Evolutionary conservation across 1,140 invertebrate species (phyloP), one percentile per base, ranked within the genome.

Genomic region (Drosophila watanabei): DNA sequence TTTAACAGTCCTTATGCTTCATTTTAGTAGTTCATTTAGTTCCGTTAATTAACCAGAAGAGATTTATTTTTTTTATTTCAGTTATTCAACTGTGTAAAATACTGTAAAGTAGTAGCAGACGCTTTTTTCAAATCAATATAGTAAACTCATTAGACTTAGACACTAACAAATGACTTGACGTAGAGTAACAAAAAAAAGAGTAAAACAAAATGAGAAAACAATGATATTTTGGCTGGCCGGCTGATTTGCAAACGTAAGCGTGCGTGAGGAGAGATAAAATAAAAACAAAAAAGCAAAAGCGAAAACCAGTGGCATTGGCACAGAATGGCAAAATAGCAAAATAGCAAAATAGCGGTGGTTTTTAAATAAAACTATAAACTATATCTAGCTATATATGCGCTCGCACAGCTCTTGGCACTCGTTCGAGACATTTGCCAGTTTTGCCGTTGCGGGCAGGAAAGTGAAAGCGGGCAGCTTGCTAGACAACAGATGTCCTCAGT

Each of bases 401-500:
- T 37, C 49, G 61, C 61, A 20, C 32, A 35, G 32, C 13, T 71
- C 20, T 58, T 33, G 37, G 65, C 65, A 52, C 20, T 54, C 24
- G 14, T 9, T 37, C 48, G 46, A 61, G 43, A 49, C 63, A 57
- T 46, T 78, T 32, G 46, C 35, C 46, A 56, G 30, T 16, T 52
- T 57, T 37, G 18, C 43, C 20, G 16, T 62, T 62, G 51, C 62
- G 54, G 80, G 62, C 65, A 80, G 76, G 41, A 87, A 87, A 87
- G 80, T 84, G 84, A 84, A 84, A 87, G 77, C 77, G 48, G 49
- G 49, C 48, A 65, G 37, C 68, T 64, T 51, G 65, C 68, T 64
- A 54, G 65, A 49, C 71, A 83, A 62, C 80, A 77, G 61, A 60
- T 82, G 80, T 75, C 63, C 60, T 51, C 18, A 48, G 39, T 70